Evolutionary conservation across 1,140 invertebrate genomes (phyloP), one percentile per base, ranked within the genome.

Genomic region (Ceratosolen solmsi): DNA sequence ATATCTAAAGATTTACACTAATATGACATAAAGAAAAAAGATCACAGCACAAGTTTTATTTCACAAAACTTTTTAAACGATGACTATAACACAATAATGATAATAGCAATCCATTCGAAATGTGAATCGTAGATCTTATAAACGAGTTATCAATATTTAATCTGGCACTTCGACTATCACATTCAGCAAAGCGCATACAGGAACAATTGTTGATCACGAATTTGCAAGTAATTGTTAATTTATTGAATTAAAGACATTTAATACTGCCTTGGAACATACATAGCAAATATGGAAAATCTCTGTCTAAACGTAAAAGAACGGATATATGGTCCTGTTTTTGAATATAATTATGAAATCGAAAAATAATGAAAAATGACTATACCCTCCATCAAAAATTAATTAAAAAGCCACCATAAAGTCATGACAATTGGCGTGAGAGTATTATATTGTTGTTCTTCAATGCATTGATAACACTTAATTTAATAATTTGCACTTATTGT

Each of bases 81-180:
- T 73, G 73, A 82, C 30, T 58, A 41, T 77, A 74, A 36, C 65
- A 82, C 73, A 25, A 79, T 17, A 70, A 68, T 65, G 46, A 77
- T 81, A 70, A 41, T 74, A 75, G 41, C 54, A 60, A 33, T 58
- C 5, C 49, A 72, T 65, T 73, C 65, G 20, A 72, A 15, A 72
- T 72, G 38, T 46, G 17, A 65, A 77, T 58, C 15, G 38, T 41
- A 75, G 60, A 51, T 68, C 25, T 76, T 77, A 76, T 56, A 56
- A 30, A 78, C 17, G 46, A 27, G 4, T 17, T 68, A 65, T 46
- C 36, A 74, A 78, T 79, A 68, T 79, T 70, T 79, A 56, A 79
- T 83, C 82, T 83, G 82, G 82, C 82, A 83, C 82, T 83, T 83
- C 22, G 33, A 74, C 76, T 83, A 82, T 82, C 80, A 82, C 80